phyloP scores from a whole-genome alignment of 2,888 invertebrate species.

The Psylliodes chrysocephalus region DNA sequence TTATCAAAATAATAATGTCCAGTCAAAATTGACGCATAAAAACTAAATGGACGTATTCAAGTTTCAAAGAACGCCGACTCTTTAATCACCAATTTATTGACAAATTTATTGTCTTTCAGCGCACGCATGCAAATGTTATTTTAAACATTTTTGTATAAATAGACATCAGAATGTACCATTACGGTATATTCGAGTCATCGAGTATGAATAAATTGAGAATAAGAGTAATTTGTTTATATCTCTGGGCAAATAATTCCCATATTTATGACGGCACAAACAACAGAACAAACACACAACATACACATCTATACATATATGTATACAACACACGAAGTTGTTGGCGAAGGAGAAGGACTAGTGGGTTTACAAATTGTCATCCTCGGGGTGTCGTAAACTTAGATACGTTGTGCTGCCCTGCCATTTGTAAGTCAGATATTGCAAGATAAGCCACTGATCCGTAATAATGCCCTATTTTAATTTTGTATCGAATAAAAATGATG shows the following conservation, averaged over 20 bases:
- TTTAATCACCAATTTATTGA: constrained; percentile 15
- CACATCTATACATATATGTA: too few relatives aligned
- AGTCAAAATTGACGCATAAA: too few relatives aligned
- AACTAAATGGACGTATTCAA: neutral
- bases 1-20: too few relatives aligned
- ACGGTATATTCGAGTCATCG: constrained; percentile 19
- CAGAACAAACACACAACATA: neutral
- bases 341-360: neutral
- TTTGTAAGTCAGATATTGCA: too few relatives aligned
- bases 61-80: constrained; percentile 12
- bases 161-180: constrained; percentile 21
- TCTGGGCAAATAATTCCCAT: constrained; percentile 16
- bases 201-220: constrained; percentile 19
- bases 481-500: too few relatives aligned
- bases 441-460: too few relatives aligned
- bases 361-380: constrained; percentile 1
- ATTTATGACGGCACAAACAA: constrained; percentile 6
- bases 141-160: constrained; percentile 16
- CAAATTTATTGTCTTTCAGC: constrained; percentile 13
- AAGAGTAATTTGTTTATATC: constrained; percentile 22
- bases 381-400: constrained; percentile 6
- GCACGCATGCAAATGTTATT: constrained; percentile 17
- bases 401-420: neutral
- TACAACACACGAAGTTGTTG: neutral
- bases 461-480: too few relatives aligned